A percentile compares a stretch with the other conserved stretches of the same genome.
phyloP scores from a whole-genome alignment of 2,113 vertebrate genomes.

The Rhea pennata region DNA sequence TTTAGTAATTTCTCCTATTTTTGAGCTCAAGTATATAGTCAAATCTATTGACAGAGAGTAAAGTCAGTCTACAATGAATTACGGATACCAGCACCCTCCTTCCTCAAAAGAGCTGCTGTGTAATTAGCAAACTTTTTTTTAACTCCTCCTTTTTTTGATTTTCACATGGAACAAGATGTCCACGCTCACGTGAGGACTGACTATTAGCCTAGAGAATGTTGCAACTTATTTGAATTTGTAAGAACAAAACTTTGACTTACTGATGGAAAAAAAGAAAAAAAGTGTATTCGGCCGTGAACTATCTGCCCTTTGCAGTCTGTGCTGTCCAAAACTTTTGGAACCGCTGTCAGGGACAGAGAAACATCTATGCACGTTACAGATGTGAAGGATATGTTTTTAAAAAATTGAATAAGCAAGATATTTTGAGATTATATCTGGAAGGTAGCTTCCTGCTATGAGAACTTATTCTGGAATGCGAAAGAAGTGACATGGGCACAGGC shows the following conservation, averaged over 20 bases:
- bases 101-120: neutral
- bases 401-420: neutral
- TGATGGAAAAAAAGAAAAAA: neutral
- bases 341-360: neutral
- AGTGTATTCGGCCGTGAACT: neutral
- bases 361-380: neutral
- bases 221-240: neutral
- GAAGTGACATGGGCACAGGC: neutral
- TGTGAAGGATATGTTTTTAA: neutral
- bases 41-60: neutral
- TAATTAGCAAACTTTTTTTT: neutral
- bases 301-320: neutral
- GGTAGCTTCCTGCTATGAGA: constrained; percentile 17
- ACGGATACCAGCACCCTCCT: neutral
- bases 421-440: neutral
- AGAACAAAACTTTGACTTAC: neutral
- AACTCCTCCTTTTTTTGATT: neutral
- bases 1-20: neutral
- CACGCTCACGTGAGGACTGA: neutral
- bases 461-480: neutral
- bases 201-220: neutral
- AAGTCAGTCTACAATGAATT: neutral
- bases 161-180: neutral
- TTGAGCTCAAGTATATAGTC: neutral
- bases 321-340: neutral